Evolutionary conservation across 2,888 invertebrate genomes (phyloP).

Genomic region (Eulithis testata): DNA sequence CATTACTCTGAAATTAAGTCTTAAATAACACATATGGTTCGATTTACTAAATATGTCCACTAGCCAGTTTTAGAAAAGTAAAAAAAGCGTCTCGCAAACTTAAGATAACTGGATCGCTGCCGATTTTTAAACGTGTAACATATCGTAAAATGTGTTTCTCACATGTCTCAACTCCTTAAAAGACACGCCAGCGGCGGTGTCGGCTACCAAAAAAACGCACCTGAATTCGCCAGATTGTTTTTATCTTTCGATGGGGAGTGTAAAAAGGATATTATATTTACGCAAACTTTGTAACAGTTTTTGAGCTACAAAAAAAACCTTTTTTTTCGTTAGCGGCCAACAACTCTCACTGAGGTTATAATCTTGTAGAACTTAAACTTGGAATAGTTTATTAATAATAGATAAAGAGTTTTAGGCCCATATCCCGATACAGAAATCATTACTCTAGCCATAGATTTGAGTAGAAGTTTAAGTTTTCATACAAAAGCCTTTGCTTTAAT

Average conservation of each 20-base stretch:
- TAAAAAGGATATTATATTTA: slow-evolving; percentile 17
- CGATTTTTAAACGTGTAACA: slow-evolving; percentile 58
- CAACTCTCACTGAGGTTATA: no score
- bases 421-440: no score
- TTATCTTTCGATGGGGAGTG: slow-evolving; percentile 54
- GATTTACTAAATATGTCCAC: slow-evolving; percentile 15
- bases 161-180: slow-evolving; percentile 51
- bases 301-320: neutral
- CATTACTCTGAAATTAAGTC: slow-evolving; percentile 3
- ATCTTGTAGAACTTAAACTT: no score
- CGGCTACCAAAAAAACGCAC: slow-evolving; percentile 57
- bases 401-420: no score
- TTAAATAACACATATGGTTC: slow-evolving; percentile 11
- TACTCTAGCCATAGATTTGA: no score
- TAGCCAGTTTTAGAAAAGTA: slow-evolving; percentile 16
- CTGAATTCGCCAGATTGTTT: slow-evolving; percentile 57
- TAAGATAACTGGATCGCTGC: slow-evolving; percentile 55
- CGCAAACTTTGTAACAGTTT: slow-evolving; percentile 12
- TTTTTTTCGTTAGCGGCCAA: neutral
- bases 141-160: slow-evolving; percentile 57
- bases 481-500: no score
- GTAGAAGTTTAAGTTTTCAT: no score
- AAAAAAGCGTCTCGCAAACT: slow-evolving; percentile 33
- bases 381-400: no score
- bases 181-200: slow-evolving; percentile 33